Conservation (phyloP, 2,113 vertebrate genomes). For the Prionailurus bengalensis region DNA sequence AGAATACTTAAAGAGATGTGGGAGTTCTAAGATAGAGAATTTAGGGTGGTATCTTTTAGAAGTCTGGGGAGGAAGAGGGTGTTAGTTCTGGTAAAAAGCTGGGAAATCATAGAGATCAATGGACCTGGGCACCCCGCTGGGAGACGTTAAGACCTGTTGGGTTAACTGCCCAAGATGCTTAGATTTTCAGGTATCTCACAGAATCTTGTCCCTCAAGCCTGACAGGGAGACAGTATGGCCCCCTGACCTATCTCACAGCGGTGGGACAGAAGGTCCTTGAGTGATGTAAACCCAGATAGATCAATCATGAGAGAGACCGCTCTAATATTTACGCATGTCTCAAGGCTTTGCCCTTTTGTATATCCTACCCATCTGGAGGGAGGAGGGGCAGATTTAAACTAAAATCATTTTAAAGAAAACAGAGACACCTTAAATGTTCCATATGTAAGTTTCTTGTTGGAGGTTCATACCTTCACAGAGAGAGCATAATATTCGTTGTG, state of each 20-base stretch:
- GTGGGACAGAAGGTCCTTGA: fast-evolving
- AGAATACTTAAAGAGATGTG: background rate
- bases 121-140: background rate
- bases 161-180: background rate
- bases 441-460: background rate
- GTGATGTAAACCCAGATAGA: background rate
- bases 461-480: background rate
- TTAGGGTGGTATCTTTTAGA: background rate
- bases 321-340: background rate
- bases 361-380: background rate
- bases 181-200: background rate
- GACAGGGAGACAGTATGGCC: background rate
- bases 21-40: background rate
- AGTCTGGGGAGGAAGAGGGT: background rate
- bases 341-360: background rate
- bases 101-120: background rate
- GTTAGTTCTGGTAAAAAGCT: background rate
- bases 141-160: background rate
- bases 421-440: background rate
- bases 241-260: background rate
- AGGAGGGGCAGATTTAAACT: background rate
- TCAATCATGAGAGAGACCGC: background rate
- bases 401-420: constrained; percentile 17
- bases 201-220: background rate
- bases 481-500: background rate